These are phyloP conservation scores for Remorina albescens DNA, from an alignment of 2,797 vertebrate genomes.

Conservation along the genomic window DNA sequence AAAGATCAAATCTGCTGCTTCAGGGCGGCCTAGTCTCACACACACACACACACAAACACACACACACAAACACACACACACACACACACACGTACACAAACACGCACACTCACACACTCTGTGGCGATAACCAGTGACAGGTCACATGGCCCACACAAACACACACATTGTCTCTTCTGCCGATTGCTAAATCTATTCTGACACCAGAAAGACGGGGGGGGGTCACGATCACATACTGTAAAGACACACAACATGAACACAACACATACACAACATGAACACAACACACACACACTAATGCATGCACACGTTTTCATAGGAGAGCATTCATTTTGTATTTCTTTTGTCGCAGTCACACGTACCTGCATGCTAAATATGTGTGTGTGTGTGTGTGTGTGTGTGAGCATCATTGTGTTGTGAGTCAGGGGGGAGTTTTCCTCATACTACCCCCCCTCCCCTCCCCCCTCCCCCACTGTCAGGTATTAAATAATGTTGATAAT, in stretches of 20 bases:
- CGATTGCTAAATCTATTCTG: slow-evolving; percentile 84
- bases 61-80: slow-evolving; percentile 18
- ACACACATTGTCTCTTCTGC: slow-evolving; percentile 46
- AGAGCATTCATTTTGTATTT: slow-evolving; percentile 12
- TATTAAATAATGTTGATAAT: too few species aligned
- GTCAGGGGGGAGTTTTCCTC: slow-evolving; percentile 51
- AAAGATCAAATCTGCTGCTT: slow-evolving; percentile 98
- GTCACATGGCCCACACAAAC: slow-evolving; percentile 64
- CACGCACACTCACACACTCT: slow-evolving; percentile 13
- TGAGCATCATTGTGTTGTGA: slow-evolving; percentile 56
- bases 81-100: slow-evolving; percentile 44
- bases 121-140: slow-evolving; percentile 60
- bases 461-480: too few species aligned
- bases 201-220: slow-evolving; percentile 78
- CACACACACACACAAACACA: slow-evolving; percentile 38
- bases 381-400: slow-evolving; percentile 28
- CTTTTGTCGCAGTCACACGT: background rate
- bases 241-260: slow-evolving; percentile 13
- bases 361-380: slow-evolving; percentile 12
- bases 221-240: slow-evolving; percentile 46
- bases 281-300: slow-evolving; percentile 1
- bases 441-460: too few species aligned
- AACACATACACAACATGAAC: slow-evolving; percentile 13
- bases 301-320: background rate
- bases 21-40: slow-evolving; percentile 87